Conservation (phyloP, 2,888 invertebrate species). For the Lycia hirtaria region DNA sequence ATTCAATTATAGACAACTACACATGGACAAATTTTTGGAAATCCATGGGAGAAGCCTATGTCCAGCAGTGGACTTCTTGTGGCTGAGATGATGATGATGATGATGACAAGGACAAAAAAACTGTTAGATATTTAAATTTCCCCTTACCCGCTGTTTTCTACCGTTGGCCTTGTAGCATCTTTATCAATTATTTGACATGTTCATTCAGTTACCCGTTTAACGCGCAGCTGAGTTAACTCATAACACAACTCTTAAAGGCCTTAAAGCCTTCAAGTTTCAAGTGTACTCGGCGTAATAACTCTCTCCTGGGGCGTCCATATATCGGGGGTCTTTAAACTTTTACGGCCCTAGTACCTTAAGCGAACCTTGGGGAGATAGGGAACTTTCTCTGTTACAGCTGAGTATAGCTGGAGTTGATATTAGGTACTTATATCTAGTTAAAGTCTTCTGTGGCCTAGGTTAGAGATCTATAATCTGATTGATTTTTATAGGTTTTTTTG, state of each 20-base stretch:
- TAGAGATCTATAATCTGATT: background rate
- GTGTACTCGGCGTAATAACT: conserved; percentile 30
- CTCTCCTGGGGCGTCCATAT: conserved; percentile 8
- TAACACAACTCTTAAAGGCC: conserved; percentile 13
- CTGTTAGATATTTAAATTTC: no score
- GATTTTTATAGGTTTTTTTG: background rate
- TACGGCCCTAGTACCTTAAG: conserved; percentile 8
- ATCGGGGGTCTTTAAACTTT: conserved; percentile 27
- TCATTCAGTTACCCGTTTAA: conserved; percentile 19
- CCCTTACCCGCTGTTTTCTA: no score
- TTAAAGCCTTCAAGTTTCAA: no score
- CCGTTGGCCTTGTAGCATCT: no score
- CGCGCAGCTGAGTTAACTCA: conserved; percentile 22
- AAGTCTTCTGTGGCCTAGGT: no score
- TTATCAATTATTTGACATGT: no score
- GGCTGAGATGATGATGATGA: no score
- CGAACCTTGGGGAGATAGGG: conserved; percentile 2
- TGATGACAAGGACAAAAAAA: no score
- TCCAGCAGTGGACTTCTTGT: no score
- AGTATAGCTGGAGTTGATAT: background rate
- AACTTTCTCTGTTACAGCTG: background rate
- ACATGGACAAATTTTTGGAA: no score
- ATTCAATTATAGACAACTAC: no score
- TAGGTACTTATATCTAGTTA: background rate
- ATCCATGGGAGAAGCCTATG: no score